Evolutionary conservation across 2,797 vertebrate genomes (phyloP), one percentile per base, ranked within the genome.

Genomic region (Myiotriccus ornatus): DNA sequence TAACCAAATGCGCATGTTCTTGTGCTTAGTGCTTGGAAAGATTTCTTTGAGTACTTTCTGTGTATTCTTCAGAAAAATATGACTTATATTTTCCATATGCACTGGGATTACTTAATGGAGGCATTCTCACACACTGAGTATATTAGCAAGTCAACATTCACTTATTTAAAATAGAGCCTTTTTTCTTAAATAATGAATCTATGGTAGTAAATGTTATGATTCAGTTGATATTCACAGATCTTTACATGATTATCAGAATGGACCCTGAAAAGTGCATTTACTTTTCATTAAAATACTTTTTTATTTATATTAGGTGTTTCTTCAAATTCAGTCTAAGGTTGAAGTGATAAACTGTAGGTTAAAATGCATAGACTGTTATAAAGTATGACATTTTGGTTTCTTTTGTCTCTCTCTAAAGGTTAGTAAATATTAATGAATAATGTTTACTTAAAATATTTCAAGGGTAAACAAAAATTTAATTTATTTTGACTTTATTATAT

Each of bases 61-160:
- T 76, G 81, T 78, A 43, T 86, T 79, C 47, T 93, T 62, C 24
- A 89, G 62, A 85, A 92, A 82, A 93, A 75, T 87, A n/a, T 69
- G 41, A 56, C 13, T 35, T 49, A n/a, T 34, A 10, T 79, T 92
- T 86, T 77, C 49, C 63, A 6, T 75, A 7, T 73, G 17, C 14
- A 84, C 18, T 74, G 41, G 52, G 43, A 76, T 67, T 43, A 27
- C n/a, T 88, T 84, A 67, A 46, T 19, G 75, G 50, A 71, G 20
- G 17, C 9, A 14, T 7, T 39, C 5, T 2, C 28, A 13, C 27
- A 23, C 17, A 37, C 47, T 25, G 63, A 49, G n/a, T 83, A 34
- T 76, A 59, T 79, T 82, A 70, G 24, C 82, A 89, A 83, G 68
- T 23, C 50, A 89, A 12, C 28, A 37, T 53, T 90, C 39, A 79